phyloP scores from a whole-genome alignment of 2,888 invertebrate species.

The Andrena haemorrhoa region DNA sequence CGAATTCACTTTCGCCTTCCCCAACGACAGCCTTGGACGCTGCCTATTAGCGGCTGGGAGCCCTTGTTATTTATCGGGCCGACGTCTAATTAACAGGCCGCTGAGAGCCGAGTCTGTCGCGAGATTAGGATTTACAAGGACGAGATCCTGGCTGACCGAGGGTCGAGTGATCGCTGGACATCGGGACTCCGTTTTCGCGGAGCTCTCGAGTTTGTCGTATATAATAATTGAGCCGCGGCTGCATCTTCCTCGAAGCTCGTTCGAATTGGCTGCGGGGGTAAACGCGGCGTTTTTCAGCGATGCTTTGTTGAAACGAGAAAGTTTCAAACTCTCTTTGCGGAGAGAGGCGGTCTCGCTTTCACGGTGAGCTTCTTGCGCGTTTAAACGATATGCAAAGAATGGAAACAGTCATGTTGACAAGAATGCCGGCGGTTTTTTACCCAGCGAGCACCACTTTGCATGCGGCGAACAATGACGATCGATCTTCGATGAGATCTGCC shows the following conservation, averaged over 20 bases:
- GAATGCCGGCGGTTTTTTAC: background rate
- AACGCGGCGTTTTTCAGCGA: too few species aligned
- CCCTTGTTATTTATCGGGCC: slow-evolving; percentile 63
- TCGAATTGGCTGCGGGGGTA: too few species aligned
- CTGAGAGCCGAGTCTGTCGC: slow-evolving; percentile 49
- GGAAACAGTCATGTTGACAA: slow-evolving; percentile 4
- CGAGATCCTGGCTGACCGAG: slow-evolving; percentile 52
- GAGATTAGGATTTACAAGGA: slow-evolving; percentile 75
- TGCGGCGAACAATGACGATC: slow-evolving; percentile 45
- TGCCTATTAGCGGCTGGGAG: slow-evolving; percentile 56
- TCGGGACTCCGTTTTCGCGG: slow-evolving; percentile 7
- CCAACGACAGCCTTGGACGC: slow-evolving; percentile 33
- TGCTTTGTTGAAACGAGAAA: too few species aligned
- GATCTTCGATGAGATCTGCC: slow-evolving; percentile 54
- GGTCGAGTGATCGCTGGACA: slow-evolving; percentile 24
- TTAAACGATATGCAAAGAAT: slow-evolving; percentile 30
- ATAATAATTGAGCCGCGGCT: background rate
- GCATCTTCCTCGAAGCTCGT: background rate
- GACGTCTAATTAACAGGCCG: slow-evolving; percentile 64
- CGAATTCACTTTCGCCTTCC: slow-evolving; percentile 41
- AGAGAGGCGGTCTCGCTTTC: background rate
- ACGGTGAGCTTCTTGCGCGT: background rate
- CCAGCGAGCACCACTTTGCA: slow-evolving; percentile 21
- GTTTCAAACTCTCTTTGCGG: too few species aligned
- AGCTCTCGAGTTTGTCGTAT: background rate